These are phyloP conservation scores for Schizaphis graminum DNA, from an alignment of 2,888 invertebrate genomes.

Conservation along the genomic window DNA sequence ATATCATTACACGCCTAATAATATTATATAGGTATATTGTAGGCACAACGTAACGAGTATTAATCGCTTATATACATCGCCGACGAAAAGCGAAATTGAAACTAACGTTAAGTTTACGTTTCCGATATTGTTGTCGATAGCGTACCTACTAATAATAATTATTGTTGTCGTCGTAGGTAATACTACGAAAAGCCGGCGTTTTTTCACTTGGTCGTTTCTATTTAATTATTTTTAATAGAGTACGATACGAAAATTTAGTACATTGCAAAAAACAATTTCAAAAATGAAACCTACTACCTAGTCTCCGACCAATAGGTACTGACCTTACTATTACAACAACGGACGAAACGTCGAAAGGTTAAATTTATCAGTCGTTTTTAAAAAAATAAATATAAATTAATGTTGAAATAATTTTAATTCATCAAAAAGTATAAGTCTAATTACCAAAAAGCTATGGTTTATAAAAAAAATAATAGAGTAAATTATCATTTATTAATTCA, in stretches of 20 bases:
- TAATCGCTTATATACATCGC: background rate
- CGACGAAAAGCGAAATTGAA: background rate
- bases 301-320: no score
- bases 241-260: background rate
- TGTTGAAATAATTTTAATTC: background rate
- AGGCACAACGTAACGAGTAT: background rate
- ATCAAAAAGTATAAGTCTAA: background rate
- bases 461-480: background rate
- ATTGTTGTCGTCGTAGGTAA: background rate
- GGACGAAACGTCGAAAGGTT: background rate
- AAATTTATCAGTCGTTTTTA: background rate
- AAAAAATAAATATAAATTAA: background rate
- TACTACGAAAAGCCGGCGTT: background rate
- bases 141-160: background rate
- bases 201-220: background rate
- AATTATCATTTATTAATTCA: background rate
- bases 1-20: background rate
- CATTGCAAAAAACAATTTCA: background rate
- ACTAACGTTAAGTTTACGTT: background rate
- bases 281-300: background rate
- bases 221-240: background rate
- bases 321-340: background rate
- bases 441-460: background rate
- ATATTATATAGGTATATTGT: no score
- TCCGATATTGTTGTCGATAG: background rate